phyloP scores from a whole-genome alignment of 2,888 invertebrate genomes.

The Deilephila porcellus region DNA sequence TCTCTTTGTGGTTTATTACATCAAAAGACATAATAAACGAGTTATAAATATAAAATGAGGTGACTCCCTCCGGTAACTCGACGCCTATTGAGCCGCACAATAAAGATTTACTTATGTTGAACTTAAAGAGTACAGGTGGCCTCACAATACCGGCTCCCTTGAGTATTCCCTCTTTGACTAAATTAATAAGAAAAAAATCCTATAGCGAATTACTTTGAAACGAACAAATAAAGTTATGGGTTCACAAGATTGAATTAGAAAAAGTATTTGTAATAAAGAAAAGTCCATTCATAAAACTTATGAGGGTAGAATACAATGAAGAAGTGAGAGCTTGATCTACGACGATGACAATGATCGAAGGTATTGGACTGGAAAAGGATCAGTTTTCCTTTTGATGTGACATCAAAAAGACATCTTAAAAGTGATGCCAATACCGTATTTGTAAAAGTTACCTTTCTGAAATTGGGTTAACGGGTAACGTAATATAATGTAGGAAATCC shows the following conservation, averaged over 20 bases:
- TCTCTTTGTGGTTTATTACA: constrained; percentile 17
- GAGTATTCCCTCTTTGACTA: constrained; percentile 70
- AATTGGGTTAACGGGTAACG: constrained; percentile 46
- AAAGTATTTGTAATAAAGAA: constrained; percentile 79
- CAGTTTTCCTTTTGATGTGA: constrained; percentile 78
- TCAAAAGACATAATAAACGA: constrained; percentile 23
- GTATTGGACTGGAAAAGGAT: constrained; percentile 78
- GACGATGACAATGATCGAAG: constrained; percentile 70
- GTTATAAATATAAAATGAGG: constrained; percentile 63
- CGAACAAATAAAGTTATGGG: constrained; percentile 76
- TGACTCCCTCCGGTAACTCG: constrained; percentile 71
- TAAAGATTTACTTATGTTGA: constrained; percentile 75
- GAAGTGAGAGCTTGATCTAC: constrained; percentile 62
- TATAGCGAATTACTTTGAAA: constrained; percentile 75
- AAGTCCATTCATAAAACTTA: constrained; percentile 76
- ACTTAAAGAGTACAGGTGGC: constrained; percentile 76
- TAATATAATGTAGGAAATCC: constrained; percentile 35
- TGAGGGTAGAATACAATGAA: constrained; percentile 72
- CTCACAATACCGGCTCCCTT: constrained; percentile 71
- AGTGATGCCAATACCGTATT: constrained; percentile 52
- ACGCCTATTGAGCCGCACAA: constrained; percentile 76
- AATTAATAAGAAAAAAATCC: constrained; percentile 80
- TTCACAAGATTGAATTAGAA: constrained; percentile 80
- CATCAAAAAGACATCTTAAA: constrained; percentile 65
- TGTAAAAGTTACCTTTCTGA: constrained; percentile 50